These are phyloP conservation scores for Dasypolia templi DNA, from an alignment of 2,888 invertebrate species.

Conservation along the genomic window DNA sequence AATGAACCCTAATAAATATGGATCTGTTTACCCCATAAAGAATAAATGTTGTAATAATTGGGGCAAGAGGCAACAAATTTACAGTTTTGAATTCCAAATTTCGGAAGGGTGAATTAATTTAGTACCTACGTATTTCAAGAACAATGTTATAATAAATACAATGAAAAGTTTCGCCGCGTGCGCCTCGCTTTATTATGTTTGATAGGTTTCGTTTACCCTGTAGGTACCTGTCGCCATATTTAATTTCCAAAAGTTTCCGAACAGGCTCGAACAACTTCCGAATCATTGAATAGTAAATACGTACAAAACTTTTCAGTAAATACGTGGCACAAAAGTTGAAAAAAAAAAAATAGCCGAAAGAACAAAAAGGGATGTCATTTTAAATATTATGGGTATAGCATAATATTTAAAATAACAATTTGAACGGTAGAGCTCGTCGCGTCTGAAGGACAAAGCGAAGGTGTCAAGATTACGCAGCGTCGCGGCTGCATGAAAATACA, in stretches of 20 bases:
- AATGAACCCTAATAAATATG: constrained; percentile 90
- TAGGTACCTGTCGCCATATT: constrained; percentile 45
- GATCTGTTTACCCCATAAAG: constrained; percentile 89
- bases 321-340: constrained; percentile 6
- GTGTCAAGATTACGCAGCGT: constrained; percentile 77
- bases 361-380: constrained; percentile 7
- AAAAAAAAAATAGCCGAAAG: constrained; percentile 13
- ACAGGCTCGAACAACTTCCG: constrained; percentile 38
- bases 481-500: constrained; percentile 76
- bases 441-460: constrained; percentile 64
- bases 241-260: constrained; percentile 54
- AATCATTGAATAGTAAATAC: constrained; percentile 51
- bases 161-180: constrained; percentile 74
- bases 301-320: constrained; percentile 30
- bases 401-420: constrained; percentile 28
- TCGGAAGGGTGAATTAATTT: constrained; percentile 88
- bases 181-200: constrained; percentile 67
- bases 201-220: constrained; percentile 67
- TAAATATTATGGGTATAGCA: too few relatives aligned
- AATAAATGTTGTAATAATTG: constrained; percentile 90
- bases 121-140: constrained; percentile 73
- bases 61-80: constrained; percentile 86
- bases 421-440: constrained; percentile 26
- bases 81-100: constrained; percentile 86
- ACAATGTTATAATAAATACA: constrained; percentile 75